Base-by-base conservation (phyloP, 2,113 vertebrate genomes). In the Cercocebus atys region DNA sequence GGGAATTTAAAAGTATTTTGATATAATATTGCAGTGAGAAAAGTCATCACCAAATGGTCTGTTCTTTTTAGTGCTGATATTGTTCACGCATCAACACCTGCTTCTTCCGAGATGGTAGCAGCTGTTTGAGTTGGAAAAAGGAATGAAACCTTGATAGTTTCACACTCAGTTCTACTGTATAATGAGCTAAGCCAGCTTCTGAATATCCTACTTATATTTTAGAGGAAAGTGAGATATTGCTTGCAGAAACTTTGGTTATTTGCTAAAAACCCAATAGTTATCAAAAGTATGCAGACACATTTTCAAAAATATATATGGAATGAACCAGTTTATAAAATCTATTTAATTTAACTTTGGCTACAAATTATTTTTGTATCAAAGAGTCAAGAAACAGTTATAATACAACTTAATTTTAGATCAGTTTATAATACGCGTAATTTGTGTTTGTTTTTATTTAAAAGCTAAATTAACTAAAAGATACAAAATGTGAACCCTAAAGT, bases 61-160 rank as follows among this genome's bases (percentile, higher is more conserved):
- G 66, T 96, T 98, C 97, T 94, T 98, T 95, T 84, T 97, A 97
- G 98, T 97, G 95, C 90, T 98, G 97, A 97, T 95, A 94, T 38
- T 17, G 6, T 70, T 95, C 95, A 30, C 35, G 82, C 94, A 57
- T 80, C 97, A 97, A 97, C 98, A 97, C 95, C 98, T 98, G 98
- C 98, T 97, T 72, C 97, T 95, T 93, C 90, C 0, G 47, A 92
- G 94, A 1, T 50, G 98, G 98, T 38, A 97, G 98, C 98, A 98
- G 98, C 98, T 98, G 98, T 57, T 89, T 27, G 96, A 95, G 97
- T 45, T 96, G 97, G 18, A 35, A 88, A 57, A 57, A 38, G 87
- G 88, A 98, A 98, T 98, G 98, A 95, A 90, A 85, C 75, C 59
- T 35, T 95, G 97, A 98, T 98, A 97, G 97, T 43, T 85, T 98